Base-by-base conservation (phyloP, 2,113 vertebrate genomes). In the Ciconia maguari region DNA sequence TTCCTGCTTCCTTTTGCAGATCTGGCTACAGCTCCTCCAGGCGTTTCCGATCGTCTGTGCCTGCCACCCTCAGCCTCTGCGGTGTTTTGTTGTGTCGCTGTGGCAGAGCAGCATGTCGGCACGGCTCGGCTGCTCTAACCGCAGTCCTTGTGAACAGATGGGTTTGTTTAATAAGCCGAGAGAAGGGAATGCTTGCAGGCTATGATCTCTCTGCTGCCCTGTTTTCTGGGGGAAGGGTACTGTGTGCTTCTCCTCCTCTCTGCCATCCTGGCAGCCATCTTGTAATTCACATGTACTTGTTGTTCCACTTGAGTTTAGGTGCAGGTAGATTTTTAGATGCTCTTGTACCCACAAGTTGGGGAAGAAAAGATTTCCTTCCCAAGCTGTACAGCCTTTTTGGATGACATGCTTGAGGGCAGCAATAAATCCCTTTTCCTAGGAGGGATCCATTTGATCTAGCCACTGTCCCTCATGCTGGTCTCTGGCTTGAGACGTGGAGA, bases 401-500 rank as follows among this genome's bases (percentile, higher is more conserved):
- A 36, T 72, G 77, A 22, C 2, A 2, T 18, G 30, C 11, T 60
- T 41, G 22, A 52, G 68, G 89, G 46, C 49, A 89, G 34, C 20
- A 22, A 11, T 32, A 66, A 83, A 51, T 58, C 60, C 72, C 9
- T 83, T 62, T 41, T 82, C 57, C 66, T 57, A 7, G 12, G 21
- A 54, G 19, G 26, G 41, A 21, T 60, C 55, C 3, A 0, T 15
- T 44, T 44, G 42, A n/a, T 66, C 34, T 41, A 27, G 13, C 5
- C 14, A 0, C 29, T 79, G 10, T 29, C 48, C 21, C 69, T 49
- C 2, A 0, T 17, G 0, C 34, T 48, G 41, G 16, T 58, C 27
- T 54, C 41, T 62, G 12, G 16, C 54, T 69, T 34, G 55, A 66
- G 42, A 32, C 2, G 2, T 17, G 1, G 54, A 36, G 64, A 81